These are phyloP conservation scores for Eutrigla gurnardus DNA, from an alignment of 2,797 vertebrate genomes.

Conservation along the genomic window DNA sequence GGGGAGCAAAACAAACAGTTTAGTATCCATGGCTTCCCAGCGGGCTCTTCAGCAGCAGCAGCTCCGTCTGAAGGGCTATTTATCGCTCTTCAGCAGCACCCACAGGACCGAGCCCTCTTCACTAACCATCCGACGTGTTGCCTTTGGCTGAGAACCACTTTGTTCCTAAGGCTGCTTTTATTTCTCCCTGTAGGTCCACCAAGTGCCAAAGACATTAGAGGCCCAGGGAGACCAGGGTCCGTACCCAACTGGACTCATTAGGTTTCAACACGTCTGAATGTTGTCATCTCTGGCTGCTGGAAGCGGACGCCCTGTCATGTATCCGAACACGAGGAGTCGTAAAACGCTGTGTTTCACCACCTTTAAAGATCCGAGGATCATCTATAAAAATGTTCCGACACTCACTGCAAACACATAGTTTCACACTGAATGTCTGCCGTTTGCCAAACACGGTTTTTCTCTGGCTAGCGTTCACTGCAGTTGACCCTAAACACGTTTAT, in stretches of 20 bases:
- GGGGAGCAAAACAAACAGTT: constrained; percentile 76
- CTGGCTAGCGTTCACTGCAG: neutral
- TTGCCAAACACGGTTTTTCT: neutral
- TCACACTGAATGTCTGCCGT: neutral
- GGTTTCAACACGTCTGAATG: constrained; percentile 21
- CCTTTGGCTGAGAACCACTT: constrained; percentile 55
- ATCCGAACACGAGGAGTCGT: constrained; percentile 35
- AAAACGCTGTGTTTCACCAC: constrained; percentile 1
- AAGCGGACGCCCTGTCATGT: neutral
- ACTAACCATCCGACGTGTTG: constrained; percentile 53
- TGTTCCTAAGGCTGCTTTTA: constrained; percentile 39
- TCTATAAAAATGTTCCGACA: neutral
- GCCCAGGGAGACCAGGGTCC: neutral
- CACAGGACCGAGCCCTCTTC: constrained; percentile 50
- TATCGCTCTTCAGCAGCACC: constrained; percentile 57
- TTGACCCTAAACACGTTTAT: neutral
- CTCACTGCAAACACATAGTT: neutral
- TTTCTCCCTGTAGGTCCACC: constrained; percentile 23
- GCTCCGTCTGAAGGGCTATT: constrained; percentile 50
- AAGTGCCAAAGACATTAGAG: constrained; percentile 46
- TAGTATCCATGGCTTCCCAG: constrained; percentile 72
- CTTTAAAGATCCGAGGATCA: neutral
- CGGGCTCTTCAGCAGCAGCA: constrained; percentile 46
- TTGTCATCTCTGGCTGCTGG: constrained; percentile 7
- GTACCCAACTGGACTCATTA: constrained; percentile 10